phyloP scores from a whole-genome alignment of 1,140 invertebrate genomes.

The Sinonovacula constricta region DNA sequence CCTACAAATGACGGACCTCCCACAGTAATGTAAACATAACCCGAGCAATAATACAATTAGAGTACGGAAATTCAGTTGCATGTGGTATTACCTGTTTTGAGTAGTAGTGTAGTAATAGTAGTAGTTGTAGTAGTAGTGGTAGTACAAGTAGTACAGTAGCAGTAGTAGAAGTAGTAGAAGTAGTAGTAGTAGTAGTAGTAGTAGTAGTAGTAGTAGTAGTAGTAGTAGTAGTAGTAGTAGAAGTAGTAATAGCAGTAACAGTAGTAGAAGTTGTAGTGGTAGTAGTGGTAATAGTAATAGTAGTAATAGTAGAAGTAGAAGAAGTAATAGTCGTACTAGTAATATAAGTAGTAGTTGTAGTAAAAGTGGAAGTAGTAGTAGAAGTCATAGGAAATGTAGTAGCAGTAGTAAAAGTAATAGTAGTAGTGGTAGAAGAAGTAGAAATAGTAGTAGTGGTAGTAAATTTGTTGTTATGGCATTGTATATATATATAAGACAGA shows the following conservation, averaged over 20 bases:
- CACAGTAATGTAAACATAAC: too few species aligned
- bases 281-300: slow-evolving; percentile 31
- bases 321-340: slow-evolving; percentile 30
- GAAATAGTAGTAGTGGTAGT: slow-evolving; percentile 33
- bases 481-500: too few species aligned
- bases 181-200: slow-evolving; percentile 13
- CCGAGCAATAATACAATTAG: too few species aligned
- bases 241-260: slow-evolving; percentile 27
- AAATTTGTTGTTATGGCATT: too few species aligned
- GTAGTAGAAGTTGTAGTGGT: slow-evolving; percentile 31
- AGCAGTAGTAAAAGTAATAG: slow-evolving; percentile 10
- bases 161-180: slow-evolving; percentile 23
- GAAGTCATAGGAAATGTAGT: not conserved
- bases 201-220: slow-evolving; percentile 16
- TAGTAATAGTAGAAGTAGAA: slow-evolving; percentile 21
- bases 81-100: too few species aligned
- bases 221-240: slow-evolving; percentile 23
- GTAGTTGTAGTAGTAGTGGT: slow-evolving; percentile 48
- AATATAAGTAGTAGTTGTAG: not conserved
- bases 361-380: not conserved
- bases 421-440: slow-evolving; percentile 47
- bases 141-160: slow-evolving; percentile 38
- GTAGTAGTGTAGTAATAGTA: slow-evolving; percentile 56
- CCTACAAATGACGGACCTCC: too few species aligned
- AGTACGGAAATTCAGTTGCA: too few species aligned